A percentile compares a stretch with the other conserved stretches of the same genome.
Evolutionary conservation across 2,888 invertebrate species (phyloP).

Genomic region (Megaustenia siamemsis): DNA sequence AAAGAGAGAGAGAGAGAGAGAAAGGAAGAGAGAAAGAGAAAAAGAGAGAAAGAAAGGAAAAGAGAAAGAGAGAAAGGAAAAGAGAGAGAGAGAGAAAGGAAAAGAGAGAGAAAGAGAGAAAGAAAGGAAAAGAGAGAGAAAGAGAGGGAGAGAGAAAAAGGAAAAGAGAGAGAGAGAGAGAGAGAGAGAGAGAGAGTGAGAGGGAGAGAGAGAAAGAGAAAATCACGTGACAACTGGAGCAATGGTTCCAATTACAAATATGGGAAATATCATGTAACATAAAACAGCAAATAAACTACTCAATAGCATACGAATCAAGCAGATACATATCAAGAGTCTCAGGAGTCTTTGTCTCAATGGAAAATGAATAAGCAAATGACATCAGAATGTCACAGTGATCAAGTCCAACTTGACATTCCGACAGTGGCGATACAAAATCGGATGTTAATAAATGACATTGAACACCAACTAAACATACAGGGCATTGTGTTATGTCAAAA

Average conservation of each 20-base stretch:
- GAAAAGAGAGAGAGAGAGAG: background rate
- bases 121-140: background rate
- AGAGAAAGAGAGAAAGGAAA: background rate
- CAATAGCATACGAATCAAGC: background rate
- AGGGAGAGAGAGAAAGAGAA: no score
- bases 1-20: background rate
- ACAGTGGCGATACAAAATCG: no score
- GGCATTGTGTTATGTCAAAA: no score
- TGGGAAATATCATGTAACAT: background rate
- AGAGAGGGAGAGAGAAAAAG: background rate
- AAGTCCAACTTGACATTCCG: no score
- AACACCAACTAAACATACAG: no score
- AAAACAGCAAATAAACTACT: background rate
- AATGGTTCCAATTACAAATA: no score
- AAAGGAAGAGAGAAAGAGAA: background rate
- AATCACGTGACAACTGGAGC: no score
- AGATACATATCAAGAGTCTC: no score
- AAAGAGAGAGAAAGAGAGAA: background rate
- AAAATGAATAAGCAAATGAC: no score
- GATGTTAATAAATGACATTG: no score
- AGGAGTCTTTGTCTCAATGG: no score
- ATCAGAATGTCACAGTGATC: no score
- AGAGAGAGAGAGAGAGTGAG: background rate
- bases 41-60: background rate
- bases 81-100: background rate